Evolutionary conservation across 2,888 invertebrate species (phyloP).

Genomic region (Cylindroiulus punctatus): DNA sequence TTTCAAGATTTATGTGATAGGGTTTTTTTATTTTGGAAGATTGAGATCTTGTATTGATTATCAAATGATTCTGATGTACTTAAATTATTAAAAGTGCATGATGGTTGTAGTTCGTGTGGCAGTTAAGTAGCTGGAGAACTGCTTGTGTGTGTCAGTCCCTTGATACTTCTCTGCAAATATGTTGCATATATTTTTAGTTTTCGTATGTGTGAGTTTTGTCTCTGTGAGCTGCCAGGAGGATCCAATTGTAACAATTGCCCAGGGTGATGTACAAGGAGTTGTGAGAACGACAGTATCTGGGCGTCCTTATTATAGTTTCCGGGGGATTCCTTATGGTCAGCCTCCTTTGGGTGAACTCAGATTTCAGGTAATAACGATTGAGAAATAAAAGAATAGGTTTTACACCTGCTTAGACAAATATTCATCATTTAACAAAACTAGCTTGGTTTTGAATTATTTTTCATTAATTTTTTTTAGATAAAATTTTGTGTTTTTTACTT

Average conservation of each 20-base stretch:
- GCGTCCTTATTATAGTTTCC: not conserved
- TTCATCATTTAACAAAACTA: not conserved
- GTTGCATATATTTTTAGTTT: not conserved
- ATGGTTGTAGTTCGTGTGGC: not conserved
- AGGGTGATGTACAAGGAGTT: constrained; percentile 31
- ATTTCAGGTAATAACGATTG: constrained; percentile 1
- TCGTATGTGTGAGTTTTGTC: not conserved
- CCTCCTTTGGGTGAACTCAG: constrained; percentile 39
- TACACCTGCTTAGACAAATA: not conserved
- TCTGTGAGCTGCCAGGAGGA: not conserved
- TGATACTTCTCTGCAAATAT: not conserved
- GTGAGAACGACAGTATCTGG: not conserved
- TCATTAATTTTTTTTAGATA: not conserved
- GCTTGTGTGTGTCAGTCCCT: not conserved
- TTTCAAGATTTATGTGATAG: not conserved
- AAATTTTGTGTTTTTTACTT: not conserved
- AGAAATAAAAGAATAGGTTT: constrained; percentile 59
- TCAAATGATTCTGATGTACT: too few species aligned
- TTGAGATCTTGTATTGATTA: too few species aligned
- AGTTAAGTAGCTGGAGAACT: not conserved
- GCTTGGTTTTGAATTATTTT: not conserved
- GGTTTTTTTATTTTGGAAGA: not conserved
- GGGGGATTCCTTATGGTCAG: constrained; percentile 43
- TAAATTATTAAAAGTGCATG: not conserved
- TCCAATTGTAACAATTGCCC: constrained; percentile 48